Evolutionary conservation across 2,888 invertebrate genomes (phyloP), one percentile per base, ranked within the genome.

Genomic region (Cheilosia grossa): DNA sequence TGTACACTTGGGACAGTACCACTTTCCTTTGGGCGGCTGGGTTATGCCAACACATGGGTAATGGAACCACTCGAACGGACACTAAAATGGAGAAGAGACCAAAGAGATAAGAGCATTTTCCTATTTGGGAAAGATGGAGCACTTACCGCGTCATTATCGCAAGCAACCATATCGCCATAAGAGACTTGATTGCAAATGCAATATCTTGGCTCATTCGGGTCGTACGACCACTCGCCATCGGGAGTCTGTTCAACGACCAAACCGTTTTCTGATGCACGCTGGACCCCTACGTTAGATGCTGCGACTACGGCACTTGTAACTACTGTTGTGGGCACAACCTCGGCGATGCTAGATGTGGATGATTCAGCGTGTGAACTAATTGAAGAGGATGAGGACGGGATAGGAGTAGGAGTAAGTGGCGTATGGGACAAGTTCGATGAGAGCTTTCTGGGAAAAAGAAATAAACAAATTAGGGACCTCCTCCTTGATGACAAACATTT

Each of bases 31-130:
- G 0, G 99, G 99, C 53, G 98, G 97, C 72, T 98, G 97, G 0
- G 97, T 96, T 88, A 99, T 97, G 61, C 97, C 98, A 64, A 99
- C 99, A 92, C 99, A 99, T 6, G 97, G 97, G 93, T 99, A 99
- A 93, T 99, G 99, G 93, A 99, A 99, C 99, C 99, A 99, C 92
- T 99, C 98, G 90, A 97, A 98, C 1, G 98, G 98, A 92, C 99
- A 99, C 97, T 97, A 93, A 81, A 94, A 93, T 88, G 91, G 44
- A 56, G 9, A 54, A 47, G 49, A 54, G 61, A 21, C 4, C 7
- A 83, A 89, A 89, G 4, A 37, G 37, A 75, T 87, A 86, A 59
- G 77, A 56, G 24, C 17, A n/a, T 10, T 17, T 44, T 42, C 7
- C 42, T 1, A 17, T 66, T 53, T 61, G 21, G 19, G 61, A 51